Evolutionary conservation across 2,888 invertebrate genomes (phyloP).

Genomic region (Athalia circularis): DNA sequence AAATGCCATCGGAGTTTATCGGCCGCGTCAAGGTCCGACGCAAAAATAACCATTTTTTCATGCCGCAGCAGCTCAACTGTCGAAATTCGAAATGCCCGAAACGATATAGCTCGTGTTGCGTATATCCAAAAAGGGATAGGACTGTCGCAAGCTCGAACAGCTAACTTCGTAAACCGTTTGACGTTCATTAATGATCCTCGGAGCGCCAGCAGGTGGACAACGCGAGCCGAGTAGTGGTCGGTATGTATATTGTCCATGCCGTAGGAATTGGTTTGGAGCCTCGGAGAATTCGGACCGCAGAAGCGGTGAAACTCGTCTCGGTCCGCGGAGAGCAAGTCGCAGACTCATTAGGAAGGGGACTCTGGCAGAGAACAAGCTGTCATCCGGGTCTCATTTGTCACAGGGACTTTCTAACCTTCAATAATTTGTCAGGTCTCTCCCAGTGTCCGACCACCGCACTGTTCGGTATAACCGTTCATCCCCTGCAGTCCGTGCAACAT

Average conservation of each 20-base stretch:
- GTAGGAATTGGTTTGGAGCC: not conserved
- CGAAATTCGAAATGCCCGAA: no score
- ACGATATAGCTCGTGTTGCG: no score
- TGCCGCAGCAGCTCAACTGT: no score
- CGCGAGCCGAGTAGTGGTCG: not conserved
- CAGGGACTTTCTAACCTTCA: slow-evolving; percentile 50
- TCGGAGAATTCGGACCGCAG: not conserved
- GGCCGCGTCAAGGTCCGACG: no score
- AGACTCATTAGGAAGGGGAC: slow-evolving; percentile 41
- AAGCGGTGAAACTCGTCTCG: slow-evolving; percentile 30
- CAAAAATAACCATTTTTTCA: no score
- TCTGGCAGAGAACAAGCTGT: slow-evolving; percentile 51
- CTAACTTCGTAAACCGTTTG: not conserved
- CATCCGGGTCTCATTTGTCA: slow-evolving; percentile 55
- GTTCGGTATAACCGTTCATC: not conserved
- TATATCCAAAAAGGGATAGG: not conserved
- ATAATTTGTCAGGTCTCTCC: slow-evolving; percentile 54
- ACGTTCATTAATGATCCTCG: not conserved
- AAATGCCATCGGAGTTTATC: no score
- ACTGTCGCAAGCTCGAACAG: not conserved
- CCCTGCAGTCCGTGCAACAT: no score
- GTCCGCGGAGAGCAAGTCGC: slow-evolving; percentile 51
- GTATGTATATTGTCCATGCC: not conserved
- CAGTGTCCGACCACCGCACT: slow-evolving; percentile 33
- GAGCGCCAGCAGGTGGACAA: not conserved